phyloP scores from a whole-genome alignment of 2,888 invertebrate genomes.

The Andrena marginata region DNA sequence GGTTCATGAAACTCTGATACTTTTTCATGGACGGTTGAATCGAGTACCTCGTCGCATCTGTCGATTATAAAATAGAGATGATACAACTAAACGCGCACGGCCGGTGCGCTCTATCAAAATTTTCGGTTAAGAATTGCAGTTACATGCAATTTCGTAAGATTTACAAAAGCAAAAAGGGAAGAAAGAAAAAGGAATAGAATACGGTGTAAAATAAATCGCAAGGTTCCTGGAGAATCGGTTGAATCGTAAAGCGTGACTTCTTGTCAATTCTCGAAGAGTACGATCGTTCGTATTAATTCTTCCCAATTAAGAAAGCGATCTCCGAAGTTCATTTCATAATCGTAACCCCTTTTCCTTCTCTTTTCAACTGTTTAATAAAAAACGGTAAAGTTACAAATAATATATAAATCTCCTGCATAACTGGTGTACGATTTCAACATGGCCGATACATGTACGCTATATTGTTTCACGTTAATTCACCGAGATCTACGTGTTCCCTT shows the following conservation, averaged over 20 bases:
- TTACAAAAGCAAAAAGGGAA: slow-evolving; percentile 6
- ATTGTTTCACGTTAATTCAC: slow-evolving; percentile 14
- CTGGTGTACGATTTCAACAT: slow-evolving; percentile 19
- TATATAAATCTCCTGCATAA: slow-evolving; percentile 22
- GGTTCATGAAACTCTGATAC: slow-evolving; percentile 60
- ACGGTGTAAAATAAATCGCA: not conserved
- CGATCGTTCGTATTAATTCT: slow-evolving; percentile 1
- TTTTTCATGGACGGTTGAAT: slow-evolving; percentile 68
- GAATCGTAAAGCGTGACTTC: not conserved
- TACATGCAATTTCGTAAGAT: slow-evolving; percentile 31
- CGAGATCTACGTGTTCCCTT: slow-evolving; percentile 18
- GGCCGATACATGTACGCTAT: slow-evolving; percentile 7
- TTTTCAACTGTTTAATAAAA: slow-evolving; percentile 17
- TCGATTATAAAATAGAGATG: slow-evolving; percentile 39
- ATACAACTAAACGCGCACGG: slow-evolving; percentile 42
- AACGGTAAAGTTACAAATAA: slow-evolving; percentile 28
- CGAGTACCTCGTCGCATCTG: slow-evolving; percentile 50
- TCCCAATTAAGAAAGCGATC: slow-evolving; percentile 16
- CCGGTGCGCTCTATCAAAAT: slow-evolving; percentile 6
- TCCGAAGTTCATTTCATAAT: slow-evolving; percentile 12
- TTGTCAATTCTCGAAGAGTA: not conserved
- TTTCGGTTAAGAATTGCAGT: slow-evolving; percentile 6
- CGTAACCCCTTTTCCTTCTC: slow-evolving; percentile 46
- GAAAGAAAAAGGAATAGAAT: not conserved
- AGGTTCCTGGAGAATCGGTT: not conserved